phyloP scores from a whole-genome alignment of 1,140 invertebrate genomes.

The Drosophila sucinea region DNA sequence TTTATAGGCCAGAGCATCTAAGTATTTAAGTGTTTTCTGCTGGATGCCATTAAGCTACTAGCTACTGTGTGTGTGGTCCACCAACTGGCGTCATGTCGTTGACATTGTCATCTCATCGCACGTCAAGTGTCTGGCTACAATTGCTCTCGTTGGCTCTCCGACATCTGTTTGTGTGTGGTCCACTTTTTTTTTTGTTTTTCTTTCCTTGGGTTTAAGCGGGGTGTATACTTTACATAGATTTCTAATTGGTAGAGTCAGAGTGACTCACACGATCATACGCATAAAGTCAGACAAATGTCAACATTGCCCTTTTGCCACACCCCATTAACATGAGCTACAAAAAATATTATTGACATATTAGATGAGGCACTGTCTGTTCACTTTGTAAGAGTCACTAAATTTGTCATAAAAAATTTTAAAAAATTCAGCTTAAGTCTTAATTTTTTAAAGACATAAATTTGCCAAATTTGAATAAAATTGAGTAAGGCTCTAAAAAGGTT shows the following conservation, averaged over 20 bases:
- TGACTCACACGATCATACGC: constrained; percentile 35
- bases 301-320: neutral
- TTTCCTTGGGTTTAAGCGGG: constrained; percentile 27
- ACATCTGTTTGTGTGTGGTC: constrained; percentile 56
- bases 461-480: too few relatives aligned
- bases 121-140: constrained; percentile 58
- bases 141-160: neutral
- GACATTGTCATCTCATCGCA: constrained; percentile 71
- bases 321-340: neutral
- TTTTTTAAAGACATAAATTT: too few relatives aligned
- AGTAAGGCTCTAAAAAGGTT: too few relatives aligned
- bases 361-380: too few relatives aligned
- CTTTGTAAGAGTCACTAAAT: too few relatives aligned
- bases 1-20: constrained; percentile 50
- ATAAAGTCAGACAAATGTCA: constrained; percentile 4
- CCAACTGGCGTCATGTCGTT: constrained; percentile 73
- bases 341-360: too few relatives aligned
- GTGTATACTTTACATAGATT: constrained; percentile 55
- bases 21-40: constrained; percentile 13
- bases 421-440: too few relatives aligned
- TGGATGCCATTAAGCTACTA: neutral
- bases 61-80: constrained; percentile 54
- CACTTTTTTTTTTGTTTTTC: constrained; percentile 22
- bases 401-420: too few relatives aligned
- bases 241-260: constrained; percentile 46